Evolutionary conservation across 1,140 invertebrate species (phyloP), one percentile per base, ranked within the genome.

Genomic region (Nebria ingens): DNA sequence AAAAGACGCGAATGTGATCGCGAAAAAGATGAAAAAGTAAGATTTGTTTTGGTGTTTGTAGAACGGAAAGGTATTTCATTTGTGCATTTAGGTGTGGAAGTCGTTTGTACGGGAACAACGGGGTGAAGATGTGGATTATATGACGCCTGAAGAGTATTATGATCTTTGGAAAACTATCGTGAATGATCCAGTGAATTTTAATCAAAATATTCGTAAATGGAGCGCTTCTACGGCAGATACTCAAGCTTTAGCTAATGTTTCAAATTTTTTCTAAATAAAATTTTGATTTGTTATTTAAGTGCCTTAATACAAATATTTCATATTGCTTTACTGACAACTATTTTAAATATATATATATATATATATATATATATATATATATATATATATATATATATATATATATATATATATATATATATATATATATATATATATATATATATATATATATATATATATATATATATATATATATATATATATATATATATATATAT

Each of bases 131-230:
- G 6, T 4, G 3, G 40, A 45, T 11, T 9, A 17, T 45, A 45
- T 45, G 17, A 12, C 40, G 4, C 9, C 40, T 12, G 6, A 45
- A 45, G 40, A 17, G 3, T 45, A 11, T 17, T 45, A 11, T 17
- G 40, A 45, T 12, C 15, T 45, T 11, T 45, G 40, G 40, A 45
- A 45, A 45, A 45, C 6, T 12, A 3, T 45, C 4, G 40, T 45
- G 9, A 45, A 45, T 17, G 40, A 45, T 45, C 40, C 40, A 11
- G 15, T 45, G 4, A 45, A 45, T 17, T 45, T 45, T 17, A 45
- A 45, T 45, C 40, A 17, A 4, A 45, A 45, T 45, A 45, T 45
- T 4, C 9, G 40, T 12, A 45, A 45, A 45, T 45, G 40, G 40
- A 45, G 17, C 17, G 6, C 40, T 6, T 17, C 6, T 11, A 12